Evolutionary conservation across 2,888 invertebrate species (phyloP), one percentile per base, ranked within the genome.

Genomic region (Meteorus colon): DNA sequence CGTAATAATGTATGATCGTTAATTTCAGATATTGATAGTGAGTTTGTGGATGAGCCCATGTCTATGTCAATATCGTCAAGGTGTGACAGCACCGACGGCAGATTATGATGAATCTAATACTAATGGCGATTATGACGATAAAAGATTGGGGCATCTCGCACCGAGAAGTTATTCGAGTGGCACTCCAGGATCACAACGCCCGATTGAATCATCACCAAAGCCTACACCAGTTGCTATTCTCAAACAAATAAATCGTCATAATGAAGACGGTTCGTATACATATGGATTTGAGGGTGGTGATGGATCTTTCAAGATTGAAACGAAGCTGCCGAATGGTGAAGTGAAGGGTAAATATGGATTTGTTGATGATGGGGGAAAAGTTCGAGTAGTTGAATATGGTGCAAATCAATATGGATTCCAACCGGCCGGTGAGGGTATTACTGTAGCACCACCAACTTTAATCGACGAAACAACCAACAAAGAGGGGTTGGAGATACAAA

Each of bases 271-370:
- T 73, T 96, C 96, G 0, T 97, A 97, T 90, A 97, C 97, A 0
- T 97, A 96, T 85, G 96, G 96, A 0, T 97, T 96, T 89, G 97
- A 97, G 87, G 95, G 95, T 2, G 96, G 93, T 41, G 97, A 97
- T 87, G 97, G 96, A 55, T 94, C 95, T 5, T 96, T 96, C 91
- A 96, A 96, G 91, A 96, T 96, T 85, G 97, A 96, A 90, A 96
- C 96, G 12, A 96, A 96, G 89, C 90, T 94, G 27, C 92, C 94
- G 0, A 92, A 92, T 6, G 96, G 96, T 0, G 96, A 96, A 83
- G 96, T 96, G 12, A 95, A 95, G 90, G 97, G 97, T 82, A 97
- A 97, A 89, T 97, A 97, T 87, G 97, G 97, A 2, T 97, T 96
- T 91, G 94, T 95, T 75, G 97, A 96, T 86, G 96, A 96, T 85